Percentiles rank a stretch among this genome's conserved stretches.
Evolutionary conservation across 2,888 invertebrate species (phyloP).

Genomic region (Nemotelus nigrinus): DNA sequence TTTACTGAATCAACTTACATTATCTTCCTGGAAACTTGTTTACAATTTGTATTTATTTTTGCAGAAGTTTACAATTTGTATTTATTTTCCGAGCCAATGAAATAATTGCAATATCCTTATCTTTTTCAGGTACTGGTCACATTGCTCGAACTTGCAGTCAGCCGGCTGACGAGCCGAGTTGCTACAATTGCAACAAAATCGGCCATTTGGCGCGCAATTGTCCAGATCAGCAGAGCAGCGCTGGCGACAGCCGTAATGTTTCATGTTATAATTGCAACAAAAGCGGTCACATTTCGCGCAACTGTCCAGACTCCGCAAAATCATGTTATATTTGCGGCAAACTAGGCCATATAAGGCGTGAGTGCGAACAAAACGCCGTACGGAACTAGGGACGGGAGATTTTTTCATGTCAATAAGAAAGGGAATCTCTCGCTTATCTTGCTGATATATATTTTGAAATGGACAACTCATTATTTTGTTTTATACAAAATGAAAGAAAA

Average conservation of each 20-base stretch:
- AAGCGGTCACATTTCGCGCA: conserved; percentile 90
- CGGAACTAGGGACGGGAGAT: conserved; percentile 58
- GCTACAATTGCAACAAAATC: conserved; percentile 86
- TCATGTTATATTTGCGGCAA: conserved; percentile 94
- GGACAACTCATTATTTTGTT: conserved; percentile 46
- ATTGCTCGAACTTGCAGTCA: conserved; percentile 93
- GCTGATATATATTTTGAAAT: conserved; percentile 39
- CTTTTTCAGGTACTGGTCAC: conserved; percentile 77
- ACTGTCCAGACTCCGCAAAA: conserved; percentile 84
- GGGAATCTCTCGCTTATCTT: conserved; percentile 26
- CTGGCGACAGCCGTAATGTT: conserved; percentile 61
- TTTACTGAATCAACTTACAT: too few relatives aligned
- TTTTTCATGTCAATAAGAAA: conserved; percentile 5
- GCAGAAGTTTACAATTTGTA: not conserved
- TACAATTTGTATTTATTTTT: too few relatives aligned
- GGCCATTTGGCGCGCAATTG: conserved; percentile 94
- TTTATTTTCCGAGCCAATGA: too few relatives aligned
- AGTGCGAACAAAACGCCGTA: conserved; percentile 80
- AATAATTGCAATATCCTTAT: too few relatives aligned
- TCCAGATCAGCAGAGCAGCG: conserved; percentile 71
- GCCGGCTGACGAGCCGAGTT: conserved; percentile 80
- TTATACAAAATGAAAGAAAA: conserved; percentile 14
- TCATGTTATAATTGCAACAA: conserved; percentile 97
- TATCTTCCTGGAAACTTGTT: too few relatives aligned
- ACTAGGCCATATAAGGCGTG: conserved; percentile 89